Conservation (phyloP, 2,113 vertebrate species). For the Pyrgilauda ruficollis region DNA sequence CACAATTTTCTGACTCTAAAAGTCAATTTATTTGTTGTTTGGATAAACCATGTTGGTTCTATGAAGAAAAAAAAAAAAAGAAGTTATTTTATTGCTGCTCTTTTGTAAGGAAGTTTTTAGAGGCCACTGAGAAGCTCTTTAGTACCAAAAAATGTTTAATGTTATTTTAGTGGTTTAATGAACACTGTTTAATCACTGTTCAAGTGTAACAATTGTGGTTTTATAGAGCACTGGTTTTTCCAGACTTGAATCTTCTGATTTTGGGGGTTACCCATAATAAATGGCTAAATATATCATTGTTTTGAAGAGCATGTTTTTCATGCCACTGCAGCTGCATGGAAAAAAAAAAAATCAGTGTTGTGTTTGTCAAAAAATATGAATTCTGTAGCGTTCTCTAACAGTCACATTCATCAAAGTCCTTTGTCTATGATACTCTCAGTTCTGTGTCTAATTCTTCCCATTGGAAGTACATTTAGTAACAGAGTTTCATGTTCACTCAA, state of each 20-base stretch:
- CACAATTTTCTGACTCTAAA: not conserved
- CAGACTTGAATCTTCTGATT: not conserved
- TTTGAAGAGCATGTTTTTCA: not conserved
- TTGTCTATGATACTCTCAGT: not conserved
- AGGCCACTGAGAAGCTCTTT: not conserved
- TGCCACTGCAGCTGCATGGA: not conserved
- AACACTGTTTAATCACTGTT: not conserved
- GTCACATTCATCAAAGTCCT: constrained; percentile 18
- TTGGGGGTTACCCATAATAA: not conserved
- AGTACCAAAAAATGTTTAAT: not conserved
- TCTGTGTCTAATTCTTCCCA: not conserved
- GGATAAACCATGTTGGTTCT: not conserved
- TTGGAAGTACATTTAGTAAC: not conserved
- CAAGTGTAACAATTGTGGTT: not conserved
- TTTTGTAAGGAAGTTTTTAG: not conserved
- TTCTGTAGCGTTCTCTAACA: not conserved
- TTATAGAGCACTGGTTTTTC: not conserved
- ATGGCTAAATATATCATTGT: not conserved
- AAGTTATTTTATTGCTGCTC: not conserved
- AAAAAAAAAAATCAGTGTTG: not conserved
- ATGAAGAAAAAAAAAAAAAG: not conserved
- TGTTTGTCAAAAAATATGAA: not conserved
- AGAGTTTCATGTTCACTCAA: constrained; percentile 13
- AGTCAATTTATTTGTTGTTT: not conserved
- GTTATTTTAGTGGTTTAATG: not conserved